These are phyloP conservation scores for Erannis defoliaria DNA, from an alignment of 2,888 invertebrate species.

Conservation along the genomic window DNA sequence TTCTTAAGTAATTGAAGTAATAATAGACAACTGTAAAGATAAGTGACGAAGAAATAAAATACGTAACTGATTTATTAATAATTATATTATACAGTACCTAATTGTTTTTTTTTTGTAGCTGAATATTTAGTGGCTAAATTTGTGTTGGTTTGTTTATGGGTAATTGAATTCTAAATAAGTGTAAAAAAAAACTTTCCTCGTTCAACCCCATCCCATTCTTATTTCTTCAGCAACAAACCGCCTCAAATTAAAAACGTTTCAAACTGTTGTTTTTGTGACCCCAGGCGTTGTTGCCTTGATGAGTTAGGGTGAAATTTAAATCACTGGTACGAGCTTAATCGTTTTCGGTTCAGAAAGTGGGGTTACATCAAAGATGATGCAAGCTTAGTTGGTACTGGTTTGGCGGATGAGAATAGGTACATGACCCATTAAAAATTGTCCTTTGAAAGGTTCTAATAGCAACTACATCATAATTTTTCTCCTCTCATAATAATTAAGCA, in stretches of 20 bases:
- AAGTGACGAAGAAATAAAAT: too few relatives aligned
- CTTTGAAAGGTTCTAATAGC: too few relatives aligned
- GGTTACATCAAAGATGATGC: constrained; percentile 38
- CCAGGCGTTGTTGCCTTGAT: constrained; percentile 51
- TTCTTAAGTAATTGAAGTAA: too few relatives aligned
- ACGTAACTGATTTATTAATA: too few relatives aligned
- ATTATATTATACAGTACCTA: too few relatives aligned
- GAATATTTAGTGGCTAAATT: too few relatives aligned
- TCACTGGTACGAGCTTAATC: constrained; percentile 39
- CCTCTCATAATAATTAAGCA: too few relatives aligned
- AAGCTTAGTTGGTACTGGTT: constrained; percentile 8
- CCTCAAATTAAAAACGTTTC: constrained; percentile 54
- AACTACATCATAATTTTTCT: too few relatives aligned
- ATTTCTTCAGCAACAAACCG: constrained; percentile 47
- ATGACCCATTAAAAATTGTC: neutral
- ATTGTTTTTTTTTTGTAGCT: too few relatives aligned
- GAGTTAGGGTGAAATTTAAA: constrained; percentile 42
- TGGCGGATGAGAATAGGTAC: neutral
- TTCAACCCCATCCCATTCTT: constrained; percentile 1
- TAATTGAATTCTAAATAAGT: neutral
- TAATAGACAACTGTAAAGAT: too few relatives aligned
- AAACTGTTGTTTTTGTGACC: constrained; percentile 49
- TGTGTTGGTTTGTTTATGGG: too few relatives aligned
- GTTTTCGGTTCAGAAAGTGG: constrained; percentile 41
- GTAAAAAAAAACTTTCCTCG: neutral